These are phyloP conservation scores for Xestia sexstrigata DNA, from an alignment of 2,888 invertebrate species.

Conservation along the genomic window DNA sequence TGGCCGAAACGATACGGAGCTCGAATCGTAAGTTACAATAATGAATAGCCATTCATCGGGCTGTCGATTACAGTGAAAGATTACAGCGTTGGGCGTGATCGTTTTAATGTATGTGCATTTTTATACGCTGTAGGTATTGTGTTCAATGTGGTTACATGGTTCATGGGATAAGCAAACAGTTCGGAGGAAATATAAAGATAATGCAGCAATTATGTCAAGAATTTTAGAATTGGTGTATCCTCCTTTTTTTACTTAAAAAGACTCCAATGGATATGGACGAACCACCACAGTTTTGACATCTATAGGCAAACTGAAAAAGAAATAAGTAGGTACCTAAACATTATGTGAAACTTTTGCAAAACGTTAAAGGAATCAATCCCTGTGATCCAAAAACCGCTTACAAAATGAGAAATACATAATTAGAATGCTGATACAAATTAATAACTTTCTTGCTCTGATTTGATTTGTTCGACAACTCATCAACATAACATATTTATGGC, in stretches of 20 bases:
- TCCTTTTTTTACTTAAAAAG: no score
- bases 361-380: conserved; percentile 14
- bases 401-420: conserved; percentile 1
- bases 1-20: conserved; percentile 67
- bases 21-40: conserved; percentile 63
- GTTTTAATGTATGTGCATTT: conserved; percentile 53
- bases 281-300: no score
- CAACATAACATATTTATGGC: conserved; percentile 21
- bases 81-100: conserved; percentile 59
- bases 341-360: neutral
- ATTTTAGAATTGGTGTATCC: neutral
- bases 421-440: neutral
- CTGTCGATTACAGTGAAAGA: conserved; percentile 64
- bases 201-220: neutral
- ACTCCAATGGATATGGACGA: no score
- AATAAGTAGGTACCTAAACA: neutral
- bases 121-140: conserved; percentile 31
- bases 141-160: conserved; percentile 16
- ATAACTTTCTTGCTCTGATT: conserved; percentile 12
- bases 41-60: conserved; percentile 66
- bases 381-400: neutral
- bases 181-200: neutral
- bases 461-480: conserved; percentile 12
- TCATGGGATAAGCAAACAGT: conserved; percentile 14
- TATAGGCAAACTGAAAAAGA: no score